Base-by-base conservation (phyloP, 2,113 vertebrate genomes). In the Pelobates fuscus region DNA sequence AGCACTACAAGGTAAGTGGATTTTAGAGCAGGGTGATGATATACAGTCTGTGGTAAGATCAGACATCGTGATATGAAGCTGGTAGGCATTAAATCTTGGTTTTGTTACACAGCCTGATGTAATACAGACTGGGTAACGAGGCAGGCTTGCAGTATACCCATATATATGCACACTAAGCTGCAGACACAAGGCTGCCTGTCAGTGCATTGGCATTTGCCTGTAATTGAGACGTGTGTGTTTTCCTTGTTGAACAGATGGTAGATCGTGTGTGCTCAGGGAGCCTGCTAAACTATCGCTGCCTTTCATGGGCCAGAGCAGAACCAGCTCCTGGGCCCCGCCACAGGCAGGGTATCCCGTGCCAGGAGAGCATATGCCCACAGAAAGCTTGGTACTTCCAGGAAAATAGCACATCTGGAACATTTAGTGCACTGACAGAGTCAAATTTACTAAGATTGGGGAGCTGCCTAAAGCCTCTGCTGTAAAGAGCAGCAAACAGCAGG, bases 211-310 rank as follows among this genome's bases (percentile, higher is more conserved):
- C 94, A 89, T 94, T 90, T 93, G 93, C 66, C 93, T 94, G 92
- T 97, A 97, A 97, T 97, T 96, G 96, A 98, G 95, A 96, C 89
- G 93, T 95, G 93, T 94, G 91, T 94, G 93, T 94, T 93, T 94
- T 92, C 89, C 90, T 92, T 91, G 90, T 88, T 89, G 91, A 95
- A 95, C 95, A 96, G 94, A 97, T 97, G 95, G 94, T 92, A 92
- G 55, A 77, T 64, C 57, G 90, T 93, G 94, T 96, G 91, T 95
- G 95, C 94, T 95, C 93, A 94, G 93, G 96, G 97, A 95, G 94
- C 93, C 94, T 94, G 93, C 93, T 97, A 96, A 97, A 96, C 97
- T 96, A 97, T 96, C 95, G 96, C 96, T 94, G 94, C 93, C 92
- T 95, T 93, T 94, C 96, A 93, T 91, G 89, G 86, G 93, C 95